These are phyloP conservation scores for Pheosia gnoma DNA, from an alignment of 2,888 invertebrate species.

Conservation along the genomic window DNA sequence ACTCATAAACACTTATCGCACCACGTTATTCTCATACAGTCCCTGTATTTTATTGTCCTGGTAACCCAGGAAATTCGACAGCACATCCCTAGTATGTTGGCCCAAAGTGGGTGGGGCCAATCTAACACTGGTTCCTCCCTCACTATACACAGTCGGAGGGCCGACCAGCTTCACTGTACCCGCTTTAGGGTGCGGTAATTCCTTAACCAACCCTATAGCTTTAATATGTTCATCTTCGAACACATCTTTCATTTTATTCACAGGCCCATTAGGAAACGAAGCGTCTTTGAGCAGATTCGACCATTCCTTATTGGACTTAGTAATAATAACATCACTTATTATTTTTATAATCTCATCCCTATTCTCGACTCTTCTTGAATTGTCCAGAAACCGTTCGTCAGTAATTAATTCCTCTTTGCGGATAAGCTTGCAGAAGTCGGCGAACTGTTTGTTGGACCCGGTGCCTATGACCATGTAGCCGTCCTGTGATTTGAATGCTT, in stretches of 20 bases:
- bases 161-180: slow-evolving; percentile 91
- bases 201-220: slow-evolving; percentile 88
- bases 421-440: slow-evolving; percentile 87
- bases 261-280: slow-evolving; percentile 94
- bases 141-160: slow-evolving; percentile 93
- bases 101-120: slow-evolving; percentile 93
- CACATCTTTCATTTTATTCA: slow-evolving; percentile 93
- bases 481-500: slow-evolving; percentile 93
- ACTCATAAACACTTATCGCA: slow-evolving; percentile 43
- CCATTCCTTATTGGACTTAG: slow-evolving; percentile 91
- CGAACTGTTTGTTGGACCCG: slow-evolving; percentile 93
- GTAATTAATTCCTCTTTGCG: slow-evolving; percentile 83
- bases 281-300: slow-evolving; percentile 87
- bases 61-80: slow-evolving; percentile 87
- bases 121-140: slow-evolving; percentile 87
- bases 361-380: slow-evolving; percentile 90
- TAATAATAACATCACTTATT: slow-evolving; percentile 83
- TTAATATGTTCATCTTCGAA: slow-evolving; percentile 95
- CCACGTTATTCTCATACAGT: slow-evolving; percentile 74
- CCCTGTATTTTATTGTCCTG: slow-evolving; percentile 83
- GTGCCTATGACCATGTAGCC: slow-evolving; percentile 94
- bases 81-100: slow-evolving; percentile 92
- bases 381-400: slow-evolving; percentile 88
- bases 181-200: slow-evolving; percentile 87
- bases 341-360: slow-evolving; percentile 87